These are phyloP conservation scores for Strix occidentalis DNA, from an alignment of 2,797 vertebrate genomes.

Conservation along the genomic window DNA sequence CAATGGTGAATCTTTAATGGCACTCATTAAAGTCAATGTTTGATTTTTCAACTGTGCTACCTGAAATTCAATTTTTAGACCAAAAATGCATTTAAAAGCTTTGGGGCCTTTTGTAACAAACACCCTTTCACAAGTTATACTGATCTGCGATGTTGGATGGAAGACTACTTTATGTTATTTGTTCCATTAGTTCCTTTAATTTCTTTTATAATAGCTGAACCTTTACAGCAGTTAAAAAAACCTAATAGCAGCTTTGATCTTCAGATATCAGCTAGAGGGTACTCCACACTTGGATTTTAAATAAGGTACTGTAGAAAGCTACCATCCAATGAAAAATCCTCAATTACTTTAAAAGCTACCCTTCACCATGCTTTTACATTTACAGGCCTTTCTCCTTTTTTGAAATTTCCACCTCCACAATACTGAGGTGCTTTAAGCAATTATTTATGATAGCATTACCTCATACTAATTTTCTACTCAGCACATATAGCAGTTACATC, in stretches of 20 bases:
- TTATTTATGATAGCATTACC: slow-evolving; percentile 78
- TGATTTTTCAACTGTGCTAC: slow-evolving; percentile 53
- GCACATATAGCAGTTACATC: slow-evolving; percentile 35
- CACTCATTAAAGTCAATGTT: slow-evolving; percentile 62
- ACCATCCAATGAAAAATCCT: slow-evolving; percentile 60
- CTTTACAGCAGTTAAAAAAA: slow-evolving; percentile 40
- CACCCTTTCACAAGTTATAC: slow-evolving; percentile 34
- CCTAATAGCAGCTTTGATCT: slow-evolving; percentile 64
- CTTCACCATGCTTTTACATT: slow-evolving; percentile 61
- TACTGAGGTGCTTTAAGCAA: slow-evolving; percentile 60
- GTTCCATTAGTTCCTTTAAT: slow-evolving; percentile 70
- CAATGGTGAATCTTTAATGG: slow-evolving; percentile 58
- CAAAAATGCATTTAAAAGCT: slow-evolving; percentile 63
- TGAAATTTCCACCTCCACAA: slow-evolving; percentile 47
- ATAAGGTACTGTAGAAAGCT: slow-evolving; percentile 43
- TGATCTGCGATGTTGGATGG: not conserved
- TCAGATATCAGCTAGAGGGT: slow-evolving; percentile 57
- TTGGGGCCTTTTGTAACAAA: slow-evolving; percentile 60
- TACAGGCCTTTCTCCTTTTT: slow-evolving; percentile 40
- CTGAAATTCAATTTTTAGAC: slow-evolving; percentile 66
- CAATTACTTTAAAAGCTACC: slow-evolving; percentile 72
- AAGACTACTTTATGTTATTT: slow-evolving; percentile 53
- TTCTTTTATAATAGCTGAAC: slow-evolving; percentile 55
- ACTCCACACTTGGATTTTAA: slow-evolving; percentile 63
- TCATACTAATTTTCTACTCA: slow-evolving; percentile 69